These are phyloP conservation scores for Alligator sinensis DNA, from an alignment of 2,113 vertebrate genomes.

Conservation along the genomic window DNA sequence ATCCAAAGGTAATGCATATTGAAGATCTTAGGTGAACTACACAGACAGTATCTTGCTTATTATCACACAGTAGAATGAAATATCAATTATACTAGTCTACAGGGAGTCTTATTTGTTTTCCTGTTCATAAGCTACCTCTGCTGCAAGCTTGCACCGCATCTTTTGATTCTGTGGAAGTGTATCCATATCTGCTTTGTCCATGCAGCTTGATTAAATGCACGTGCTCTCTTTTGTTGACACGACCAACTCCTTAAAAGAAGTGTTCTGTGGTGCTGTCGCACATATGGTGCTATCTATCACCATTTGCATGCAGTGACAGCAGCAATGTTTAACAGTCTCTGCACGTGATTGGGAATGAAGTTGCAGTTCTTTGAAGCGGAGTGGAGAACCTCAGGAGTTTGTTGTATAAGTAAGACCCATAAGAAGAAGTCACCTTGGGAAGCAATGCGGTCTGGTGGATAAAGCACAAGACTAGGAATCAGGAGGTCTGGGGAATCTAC, in stretches of 20 bases:
- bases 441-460: background rate
- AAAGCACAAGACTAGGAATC: background rate
- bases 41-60: background rate
- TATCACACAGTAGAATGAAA: background rate
- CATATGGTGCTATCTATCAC: accelerated
- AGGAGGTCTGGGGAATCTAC: background rate
- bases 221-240: background rate
- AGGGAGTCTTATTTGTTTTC: background rate
- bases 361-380: background rate
- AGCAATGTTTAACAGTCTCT: background rate
- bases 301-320: background rate
- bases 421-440: slow-evolving; percentile 16
- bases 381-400: background rate
- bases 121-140: background rate
- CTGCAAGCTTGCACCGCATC: background rate
- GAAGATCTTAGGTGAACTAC: background rate
- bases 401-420: background rate
- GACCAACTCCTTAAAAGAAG: background rate
- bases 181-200: background rate
- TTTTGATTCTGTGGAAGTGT: accelerated
- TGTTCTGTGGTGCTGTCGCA: accelerated
- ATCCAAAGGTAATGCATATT: background rate
- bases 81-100: background rate
- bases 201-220: background rate
- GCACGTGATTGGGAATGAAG: background rate